Base-by-base conservation (phyloP, 2,888 invertebrate genomes). In the Orgyia antiqua region DNA sequence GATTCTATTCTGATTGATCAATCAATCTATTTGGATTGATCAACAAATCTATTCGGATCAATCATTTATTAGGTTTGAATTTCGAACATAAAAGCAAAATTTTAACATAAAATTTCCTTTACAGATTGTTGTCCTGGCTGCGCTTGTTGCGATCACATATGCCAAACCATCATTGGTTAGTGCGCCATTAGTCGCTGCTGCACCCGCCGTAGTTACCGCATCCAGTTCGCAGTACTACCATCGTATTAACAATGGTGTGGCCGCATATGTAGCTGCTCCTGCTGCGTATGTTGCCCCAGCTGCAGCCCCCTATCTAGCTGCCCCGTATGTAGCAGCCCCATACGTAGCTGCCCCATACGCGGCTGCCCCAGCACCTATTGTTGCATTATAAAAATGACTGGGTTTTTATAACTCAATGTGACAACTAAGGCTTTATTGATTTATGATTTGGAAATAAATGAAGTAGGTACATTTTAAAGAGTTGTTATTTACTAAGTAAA, bases 181-280 rank as follows among this genome's bases (percentile, higher is more conserved):
- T 38, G 71, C 73, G 2, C 74, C 75, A 0, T 29, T 75, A 5
- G 57, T 79, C 1, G 86, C 77, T 1, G 76, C 70, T 1, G 68
- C 76, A 0, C 80, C 84, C 1, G 78, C 82, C 1, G 72, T 89
- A 7, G 88, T 90, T 34, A 91, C 92, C 0, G 89, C 92, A 2
- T 87, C 88, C 54, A 92, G 92, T 70, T 90, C 90, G 11, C 92
- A 92, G 64, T 90, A 91, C 51, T 84, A 90, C 66, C 89, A 91
- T 33, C 88, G 91, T 46, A 88, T 89, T 62, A 89, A 89, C 77
- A 91, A 90, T 48, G 77, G 80, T 0, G 41, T 82, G n/a, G 27
- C 31, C 0, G 79, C 73, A 0, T 86, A 79, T 58, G 75, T 82
- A 1, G 80, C 80, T 2, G 79, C 84, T 7, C 76, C 80, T 3